phyloP scores from a whole-genome alignment of 2,888 invertebrate species.

The Tetragnatha montana region DNA sequence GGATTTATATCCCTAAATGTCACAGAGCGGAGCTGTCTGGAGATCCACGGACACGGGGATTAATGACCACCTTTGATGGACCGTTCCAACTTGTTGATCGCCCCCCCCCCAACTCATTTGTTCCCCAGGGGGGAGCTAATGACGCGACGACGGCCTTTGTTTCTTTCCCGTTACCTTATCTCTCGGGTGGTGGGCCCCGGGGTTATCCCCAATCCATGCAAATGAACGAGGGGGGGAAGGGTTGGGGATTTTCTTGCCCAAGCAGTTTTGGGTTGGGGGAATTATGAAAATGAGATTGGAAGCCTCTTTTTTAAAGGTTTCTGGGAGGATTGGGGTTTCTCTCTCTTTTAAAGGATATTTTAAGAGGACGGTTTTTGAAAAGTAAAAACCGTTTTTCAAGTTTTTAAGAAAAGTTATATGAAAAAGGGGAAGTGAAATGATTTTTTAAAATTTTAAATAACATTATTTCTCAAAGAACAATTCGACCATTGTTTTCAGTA shows the following conservation, averaged over 20 bases:
- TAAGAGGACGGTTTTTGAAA: neutral
- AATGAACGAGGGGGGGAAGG: neutral
- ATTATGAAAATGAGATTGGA: neutral
- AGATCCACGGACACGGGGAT: no score
- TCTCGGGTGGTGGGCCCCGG: neutral
- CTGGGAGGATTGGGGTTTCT: neutral
- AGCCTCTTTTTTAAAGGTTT: neutral
- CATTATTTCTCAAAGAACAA: no score
- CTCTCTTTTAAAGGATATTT: neutral
- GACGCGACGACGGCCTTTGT: conserved; percentile 26
- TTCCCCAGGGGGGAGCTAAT: conserved; percentile 51
- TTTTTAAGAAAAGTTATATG: no score
- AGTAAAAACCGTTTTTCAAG: neutral
- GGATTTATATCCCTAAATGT: no score
- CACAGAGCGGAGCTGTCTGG: no score
- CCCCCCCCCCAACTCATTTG: conserved; percentile 6
- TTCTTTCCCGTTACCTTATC: no score
- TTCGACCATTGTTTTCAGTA: no score
- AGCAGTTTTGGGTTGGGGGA: neutral
- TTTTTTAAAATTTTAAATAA: no score
- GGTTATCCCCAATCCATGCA: neutral
- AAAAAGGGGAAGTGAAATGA: no score
- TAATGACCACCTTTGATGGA: conserved; percentile 1
- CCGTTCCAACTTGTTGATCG: conserved; percentile 63
- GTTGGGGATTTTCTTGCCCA: neutral